phyloP scores from a whole-genome alignment of 2,888 invertebrate genomes.

The Ectropis crepuscularia region DNA sequence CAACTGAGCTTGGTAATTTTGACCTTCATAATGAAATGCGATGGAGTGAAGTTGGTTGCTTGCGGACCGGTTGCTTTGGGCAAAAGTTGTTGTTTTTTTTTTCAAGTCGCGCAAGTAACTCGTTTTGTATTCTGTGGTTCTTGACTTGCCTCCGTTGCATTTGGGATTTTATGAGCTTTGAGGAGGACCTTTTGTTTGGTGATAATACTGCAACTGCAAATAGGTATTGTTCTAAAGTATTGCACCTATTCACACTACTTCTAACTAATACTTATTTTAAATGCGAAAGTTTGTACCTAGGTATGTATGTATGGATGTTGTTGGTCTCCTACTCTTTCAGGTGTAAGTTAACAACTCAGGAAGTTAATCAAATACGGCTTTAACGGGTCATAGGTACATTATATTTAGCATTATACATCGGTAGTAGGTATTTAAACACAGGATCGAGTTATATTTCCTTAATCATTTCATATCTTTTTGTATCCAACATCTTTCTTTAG shows the following conservation, averaged over 20 bases:
- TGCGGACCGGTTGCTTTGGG: slow-evolving; percentile 75
- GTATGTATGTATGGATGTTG: too few relatives aligned
- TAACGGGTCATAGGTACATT: too few relatives aligned
- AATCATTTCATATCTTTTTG: too few relatives aligned
- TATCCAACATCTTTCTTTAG: too few relatives aligned
- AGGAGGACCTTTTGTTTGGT: slow-evolving; percentile 32
- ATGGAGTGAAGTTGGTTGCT: slow-evolving; percentile 67
- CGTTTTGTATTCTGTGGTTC: slow-evolving; percentile 39
- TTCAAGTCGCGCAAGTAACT: slow-evolving; percentile 50
- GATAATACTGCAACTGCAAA: slow-evolving; percentile 16
- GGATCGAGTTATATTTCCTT: too few relatives aligned
- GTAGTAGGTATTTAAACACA: too few relatives aligned
- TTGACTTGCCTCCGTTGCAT: slow-evolving; percentile 54
- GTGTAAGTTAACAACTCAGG: too few relatives aligned
- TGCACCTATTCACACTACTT: background rate
- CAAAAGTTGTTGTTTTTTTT: slow-evolving; percentile 71
- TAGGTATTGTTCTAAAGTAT: slow-evolving; percentile 30
- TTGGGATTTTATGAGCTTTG: slow-evolving; percentile 42
- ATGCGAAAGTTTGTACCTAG: too few relatives aligned
- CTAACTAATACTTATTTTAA: too few relatives aligned
- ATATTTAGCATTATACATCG: too few relatives aligned
- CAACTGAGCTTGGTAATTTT: slow-evolving; percentile 50
- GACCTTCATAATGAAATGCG: slow-evolving; percentile 66
- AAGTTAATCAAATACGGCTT: too few relatives aligned
- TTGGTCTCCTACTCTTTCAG: too few relatives aligned